Conservation (phyloP, 2,113 vertebrate species). For the Chaetorhynchus papuensis region DNA sequence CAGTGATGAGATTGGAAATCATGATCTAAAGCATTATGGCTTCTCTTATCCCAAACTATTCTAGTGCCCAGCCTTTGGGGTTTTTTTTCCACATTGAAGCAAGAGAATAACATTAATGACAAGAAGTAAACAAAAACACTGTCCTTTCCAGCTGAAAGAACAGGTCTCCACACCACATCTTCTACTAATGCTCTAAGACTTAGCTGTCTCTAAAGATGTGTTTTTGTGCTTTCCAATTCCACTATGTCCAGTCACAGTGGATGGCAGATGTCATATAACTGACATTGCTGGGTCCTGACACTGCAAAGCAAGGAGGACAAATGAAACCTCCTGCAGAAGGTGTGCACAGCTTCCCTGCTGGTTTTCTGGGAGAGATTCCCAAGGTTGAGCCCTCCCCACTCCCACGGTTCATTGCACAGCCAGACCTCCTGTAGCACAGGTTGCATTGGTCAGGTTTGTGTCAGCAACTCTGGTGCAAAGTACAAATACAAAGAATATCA, state of each 20-base stretch:
- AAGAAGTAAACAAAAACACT: background rate
- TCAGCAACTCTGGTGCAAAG: background rate
- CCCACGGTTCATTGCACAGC: rapidly evolving
- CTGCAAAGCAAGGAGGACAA: background rate
- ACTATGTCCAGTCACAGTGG: background rate
- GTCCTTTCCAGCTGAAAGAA: background rate
- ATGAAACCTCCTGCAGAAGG: background rate
- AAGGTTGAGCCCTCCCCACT: background rate
- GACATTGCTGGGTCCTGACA: background rate
- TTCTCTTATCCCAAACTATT: background rate
- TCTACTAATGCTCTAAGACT: background rate
- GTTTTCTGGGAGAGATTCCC: background rate
- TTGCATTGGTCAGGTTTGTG: rapidly evolving
- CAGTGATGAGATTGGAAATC: background rate
- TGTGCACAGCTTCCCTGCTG: background rate
- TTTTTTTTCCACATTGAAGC: background rate
- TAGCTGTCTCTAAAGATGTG: background rate
- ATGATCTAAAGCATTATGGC: background rate
- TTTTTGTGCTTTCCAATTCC: background rate
- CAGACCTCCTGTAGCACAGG: background rate
- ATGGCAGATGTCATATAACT: background rate
- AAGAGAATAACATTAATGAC: background rate
- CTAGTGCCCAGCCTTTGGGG: background rate
- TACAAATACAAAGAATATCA: background rate
- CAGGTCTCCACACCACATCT: background rate